Evolutionary conservation across 2,888 invertebrate species (phyloP).

Genomic region (Tiliacea aurago): DNA sequence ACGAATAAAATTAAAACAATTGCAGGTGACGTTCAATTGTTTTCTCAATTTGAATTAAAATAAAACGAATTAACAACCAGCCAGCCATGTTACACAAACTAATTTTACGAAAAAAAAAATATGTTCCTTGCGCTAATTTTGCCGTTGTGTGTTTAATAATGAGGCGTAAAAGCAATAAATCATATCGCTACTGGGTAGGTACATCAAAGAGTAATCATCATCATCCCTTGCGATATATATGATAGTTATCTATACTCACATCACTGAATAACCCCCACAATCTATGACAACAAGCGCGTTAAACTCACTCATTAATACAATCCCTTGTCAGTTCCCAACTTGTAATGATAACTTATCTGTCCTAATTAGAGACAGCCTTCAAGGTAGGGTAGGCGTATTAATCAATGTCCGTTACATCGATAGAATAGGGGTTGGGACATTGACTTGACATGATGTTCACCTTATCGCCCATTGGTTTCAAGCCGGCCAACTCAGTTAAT

Average conservation of each 20-base stretch:
- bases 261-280: neutral
- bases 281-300: slow-evolving; percentile 27
- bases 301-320: slow-evolving; percentile 44
- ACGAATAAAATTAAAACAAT: no score
- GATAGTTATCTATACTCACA: no score
- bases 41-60: no score
- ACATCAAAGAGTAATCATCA: slow-evolving; percentile 18
- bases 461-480: slow-evolving; percentile 54
- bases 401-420: slow-evolving; percentile 78
- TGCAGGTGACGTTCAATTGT: no score
- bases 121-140: no score
- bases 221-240: neutral
- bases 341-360: slow-evolving; percentile 71
- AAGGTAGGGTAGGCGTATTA: slow-evolving; percentile 76
- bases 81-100: no score
- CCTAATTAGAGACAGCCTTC: slow-evolving; percentile 74
- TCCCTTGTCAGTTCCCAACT: slow-evolving; percentile 41
- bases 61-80: no score
- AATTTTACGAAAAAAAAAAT: no score
- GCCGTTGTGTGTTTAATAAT: no score
- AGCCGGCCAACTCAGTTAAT: slow-evolving; percentile 40
- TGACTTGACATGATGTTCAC: slow-evolving; percentile 51
- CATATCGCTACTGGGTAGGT: neutral
- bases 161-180: neutral
- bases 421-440: slow-evolving; percentile 69